These are phyloP conservation scores for Drosophila silvestris DNA, from an alignment of 2,888 invertebrate species.

Conservation along the genomic window DNA sequence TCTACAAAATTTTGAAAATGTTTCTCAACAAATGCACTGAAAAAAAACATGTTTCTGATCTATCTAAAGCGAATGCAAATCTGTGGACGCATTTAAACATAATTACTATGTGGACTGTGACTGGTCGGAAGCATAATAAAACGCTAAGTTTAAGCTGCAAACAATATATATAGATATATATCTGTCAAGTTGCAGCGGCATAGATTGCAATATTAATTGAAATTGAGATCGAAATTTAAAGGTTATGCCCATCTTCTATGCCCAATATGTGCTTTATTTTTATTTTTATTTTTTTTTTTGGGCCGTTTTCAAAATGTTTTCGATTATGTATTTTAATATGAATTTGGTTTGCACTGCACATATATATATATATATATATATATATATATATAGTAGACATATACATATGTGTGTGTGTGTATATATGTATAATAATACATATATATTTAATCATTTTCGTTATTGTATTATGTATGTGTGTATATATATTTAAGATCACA, in stretches of 20 bases:
- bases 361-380: slow-evolving; percentile 22
- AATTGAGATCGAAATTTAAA: slow-evolving; percentile 2
- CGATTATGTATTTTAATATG: slow-evolving; percentile 4
- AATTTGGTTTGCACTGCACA: slow-evolving; percentile 3
- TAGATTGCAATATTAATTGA: slow-evolving; percentile 1
- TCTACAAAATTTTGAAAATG: neutral
- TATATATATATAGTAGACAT: slow-evolving; percentile 7
- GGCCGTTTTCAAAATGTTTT: slow-evolving; percentile 1
- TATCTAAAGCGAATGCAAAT: neutral
- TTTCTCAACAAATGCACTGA: neutral
- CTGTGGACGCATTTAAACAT: neutral
- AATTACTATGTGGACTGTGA: neutral
- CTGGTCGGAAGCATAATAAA: neutral
- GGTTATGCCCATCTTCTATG: neutral
- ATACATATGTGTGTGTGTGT: slow-evolving; percentile 19
- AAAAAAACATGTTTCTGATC: neutral
- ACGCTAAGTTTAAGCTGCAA: neutral
- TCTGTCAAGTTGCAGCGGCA: neutral
- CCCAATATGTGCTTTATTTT: neutral
- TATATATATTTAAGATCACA: slow-evolving; percentile 85
- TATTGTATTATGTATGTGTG: slow-evolving; percentile 42
- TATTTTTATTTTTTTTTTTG: neutral
- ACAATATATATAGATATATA: neutral
- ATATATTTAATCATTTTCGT: slow-evolving; percentile 14
- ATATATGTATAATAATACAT: slow-evolving; percentile 3